Conservation (phyloP, 2,113 vertebrate species). For the Ciconia stormi region DNA sequence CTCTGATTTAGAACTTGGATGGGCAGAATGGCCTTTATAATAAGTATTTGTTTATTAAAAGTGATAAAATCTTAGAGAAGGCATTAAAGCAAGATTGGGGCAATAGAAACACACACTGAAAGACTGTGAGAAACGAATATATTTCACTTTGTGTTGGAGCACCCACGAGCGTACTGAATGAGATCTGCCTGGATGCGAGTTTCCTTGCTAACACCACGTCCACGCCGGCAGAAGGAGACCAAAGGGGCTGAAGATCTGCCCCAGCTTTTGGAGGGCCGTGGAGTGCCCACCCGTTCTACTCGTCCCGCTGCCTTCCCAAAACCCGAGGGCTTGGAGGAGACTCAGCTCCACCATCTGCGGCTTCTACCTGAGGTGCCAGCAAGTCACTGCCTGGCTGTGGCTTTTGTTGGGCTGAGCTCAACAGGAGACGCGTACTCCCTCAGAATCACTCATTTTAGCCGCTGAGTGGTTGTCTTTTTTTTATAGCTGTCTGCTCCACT, state of each 20-base stretch:
- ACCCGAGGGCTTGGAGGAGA: background rate
- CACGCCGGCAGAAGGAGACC: background rate
- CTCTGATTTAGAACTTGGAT: background rate
- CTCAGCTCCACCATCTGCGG: background rate
- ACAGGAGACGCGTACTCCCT: rapidly evolving
- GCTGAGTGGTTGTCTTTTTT: background rate
- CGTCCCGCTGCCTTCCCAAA: background rate
- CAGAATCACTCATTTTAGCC: background rate
- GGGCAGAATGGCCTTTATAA: background rate
- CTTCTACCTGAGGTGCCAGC: background rate
- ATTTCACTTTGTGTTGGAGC: background rate
- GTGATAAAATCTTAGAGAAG: background rate
- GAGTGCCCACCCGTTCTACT: background rate
- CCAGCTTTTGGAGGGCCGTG: background rate
- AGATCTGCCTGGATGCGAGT: background rate
- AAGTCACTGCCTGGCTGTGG: background rate
- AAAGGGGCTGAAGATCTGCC: background rate
- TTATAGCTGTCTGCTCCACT: background rate
- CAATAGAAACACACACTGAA: background rate
- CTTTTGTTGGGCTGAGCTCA: background rate
- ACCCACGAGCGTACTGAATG: background rate
- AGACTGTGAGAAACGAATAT: background rate
- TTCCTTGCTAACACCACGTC: background rate
- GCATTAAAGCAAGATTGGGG: background rate
- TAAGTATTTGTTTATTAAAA: background rate